Base-by-base conservation (phyloP, 1,140 invertebrate species). In the Doryteuthis pealeii region DNA sequence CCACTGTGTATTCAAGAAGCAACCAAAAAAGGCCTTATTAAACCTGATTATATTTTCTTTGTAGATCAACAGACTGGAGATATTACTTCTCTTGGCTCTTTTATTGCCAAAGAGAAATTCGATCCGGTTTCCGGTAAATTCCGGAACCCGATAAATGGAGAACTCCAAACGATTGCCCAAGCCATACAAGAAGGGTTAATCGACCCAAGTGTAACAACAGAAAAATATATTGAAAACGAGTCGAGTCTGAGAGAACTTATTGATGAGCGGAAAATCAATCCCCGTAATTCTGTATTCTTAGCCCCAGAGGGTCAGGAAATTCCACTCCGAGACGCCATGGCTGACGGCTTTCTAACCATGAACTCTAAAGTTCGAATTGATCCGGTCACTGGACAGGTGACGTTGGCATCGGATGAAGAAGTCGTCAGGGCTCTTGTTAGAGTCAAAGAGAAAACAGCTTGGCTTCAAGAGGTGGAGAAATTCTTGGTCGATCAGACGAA, bases 401-500 rank as follows among this genome's bases (percentile, higher is more conserved):
- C 69, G 12, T 75, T 87, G 45, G 84, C 76, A 0, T 82, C 81
- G 3, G 81, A 86, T 70, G 82, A 85, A 58, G 80, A 80, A 45
- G 76, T 81, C n/a, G 79, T 82, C 1, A 77, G 81, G 68, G 72
- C 82, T 43, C 72, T 87, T 28, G 78, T 85, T 26, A 81, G 81
- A 40, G 77, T 85, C 5, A 85, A 83, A 75, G 82, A 84, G 69
- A 80, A 81, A 35, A 89, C 97, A 69, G 93, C 95, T 87, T 97
- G 95, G 95, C 92, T 98, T 77, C 90, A 91, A 18, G 92, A 94
- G 74, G 89, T 98, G 6, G 96, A 98, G 88, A 92, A 94, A 76
- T 92, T 92, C 83, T 89, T 98, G 76, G 94, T 95, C 62, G 92
- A 92, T 75, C 94, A 96, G 87, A 94, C 95, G n/a, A 80, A 79